Evolutionary conservation across 2,888 invertebrate species (phyloP).

Genomic region (Seira sanloemensis): DNA sequence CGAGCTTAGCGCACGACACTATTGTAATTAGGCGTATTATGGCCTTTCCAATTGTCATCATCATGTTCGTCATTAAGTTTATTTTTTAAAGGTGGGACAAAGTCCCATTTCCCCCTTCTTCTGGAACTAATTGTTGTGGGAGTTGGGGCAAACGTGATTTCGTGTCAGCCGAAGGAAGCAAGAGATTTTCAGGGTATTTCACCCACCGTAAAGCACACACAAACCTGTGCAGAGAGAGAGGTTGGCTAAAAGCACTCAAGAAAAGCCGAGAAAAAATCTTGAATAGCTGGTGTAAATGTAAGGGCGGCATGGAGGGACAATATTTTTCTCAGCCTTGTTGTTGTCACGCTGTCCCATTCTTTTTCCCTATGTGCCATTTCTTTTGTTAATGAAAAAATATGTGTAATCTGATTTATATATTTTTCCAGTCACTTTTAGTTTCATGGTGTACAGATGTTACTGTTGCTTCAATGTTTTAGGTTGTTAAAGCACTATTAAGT

Average conservation of each 20-base stretch:
- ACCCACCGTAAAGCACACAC: slow-evolving; percentile 25
- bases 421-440: slow-evolving; percentile 32
- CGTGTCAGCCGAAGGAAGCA: slow-evolving; percentile 56
- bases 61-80: neutral
- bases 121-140: slow-evolving; percentile 61
- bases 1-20: neutral
- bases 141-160: slow-evolving; percentile 64
- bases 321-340: slow-evolving; percentile 62
- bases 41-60: neutral
- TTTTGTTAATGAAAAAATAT: slow-evolving; percentile 68
- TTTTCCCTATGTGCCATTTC: slow-evolving; percentile 48
- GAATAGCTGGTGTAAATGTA: neutral
- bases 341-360: slow-evolving; percentile 58
- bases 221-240: no score
- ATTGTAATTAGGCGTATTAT: neutral
- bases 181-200: slow-evolving; percentile 56
- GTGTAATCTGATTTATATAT: slow-evolving; percentile 62
- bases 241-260: neutral
- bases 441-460: slow-evolving; percentile 31
- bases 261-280: neutral
- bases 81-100: slow-evolving; percentile 16
- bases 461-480: slow-evolving; percentile 27
- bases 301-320: slow-evolving; percentile 30
- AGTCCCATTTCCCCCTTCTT: slow-evolving; percentile 21
- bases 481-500: slow-evolving; percentile 55